Evolutionary conservation across 35 echinoderm and acorn worm genomes (phyloP).

Genomic region (Amphiura filiformis): DNA sequence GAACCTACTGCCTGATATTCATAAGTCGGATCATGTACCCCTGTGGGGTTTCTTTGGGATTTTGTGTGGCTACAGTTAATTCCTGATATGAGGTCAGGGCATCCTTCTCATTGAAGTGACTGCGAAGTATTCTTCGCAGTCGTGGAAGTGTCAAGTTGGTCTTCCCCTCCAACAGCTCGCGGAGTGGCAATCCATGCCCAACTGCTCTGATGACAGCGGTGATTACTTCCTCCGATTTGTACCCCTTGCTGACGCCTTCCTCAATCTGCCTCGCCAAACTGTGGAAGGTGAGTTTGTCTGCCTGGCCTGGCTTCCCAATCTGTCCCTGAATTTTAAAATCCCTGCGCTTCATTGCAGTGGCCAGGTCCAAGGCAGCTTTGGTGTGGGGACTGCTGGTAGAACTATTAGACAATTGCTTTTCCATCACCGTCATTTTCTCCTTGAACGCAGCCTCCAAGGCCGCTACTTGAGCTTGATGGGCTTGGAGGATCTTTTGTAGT

Average conservation of each 20-base stretch:
- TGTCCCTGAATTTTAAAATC: slow-evolving; percentile 27
- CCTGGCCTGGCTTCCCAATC: slow-evolving; percentile 27
- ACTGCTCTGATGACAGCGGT: not conserved
- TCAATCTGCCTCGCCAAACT: slow-evolving; percentile 13
- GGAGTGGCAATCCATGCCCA: not conserved
- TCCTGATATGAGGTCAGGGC: not conserved
- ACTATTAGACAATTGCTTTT: too few relatives aligned
- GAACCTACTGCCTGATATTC: not conserved
- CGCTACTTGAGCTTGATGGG: too few relatives aligned
- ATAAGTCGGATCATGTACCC: not conserved
- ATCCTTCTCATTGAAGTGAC: slow-evolving; percentile 23
- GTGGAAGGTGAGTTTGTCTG: slow-evolving; percentile 25
- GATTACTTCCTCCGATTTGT: not conserved
- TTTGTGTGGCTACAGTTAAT: not conserved
- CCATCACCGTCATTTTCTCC: too few relatives aligned
- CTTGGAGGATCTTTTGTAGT: too few relatives aligned
- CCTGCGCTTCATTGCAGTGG: not conserved
- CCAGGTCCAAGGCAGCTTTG: not conserved
- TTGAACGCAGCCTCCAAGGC: too few relatives aligned
- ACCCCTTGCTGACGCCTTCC: not conserved
- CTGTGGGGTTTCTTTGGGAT: not conserved
- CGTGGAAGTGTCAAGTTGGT: not conserved
- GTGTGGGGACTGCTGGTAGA: not conserved
- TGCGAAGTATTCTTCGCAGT: not conserved
- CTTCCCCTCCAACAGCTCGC: not conserved